These are phyloP conservation scores for Camponotus vicinus DNA, from an alignment of 1,140 invertebrate genomes.

Conservation along the genomic window DNA sequence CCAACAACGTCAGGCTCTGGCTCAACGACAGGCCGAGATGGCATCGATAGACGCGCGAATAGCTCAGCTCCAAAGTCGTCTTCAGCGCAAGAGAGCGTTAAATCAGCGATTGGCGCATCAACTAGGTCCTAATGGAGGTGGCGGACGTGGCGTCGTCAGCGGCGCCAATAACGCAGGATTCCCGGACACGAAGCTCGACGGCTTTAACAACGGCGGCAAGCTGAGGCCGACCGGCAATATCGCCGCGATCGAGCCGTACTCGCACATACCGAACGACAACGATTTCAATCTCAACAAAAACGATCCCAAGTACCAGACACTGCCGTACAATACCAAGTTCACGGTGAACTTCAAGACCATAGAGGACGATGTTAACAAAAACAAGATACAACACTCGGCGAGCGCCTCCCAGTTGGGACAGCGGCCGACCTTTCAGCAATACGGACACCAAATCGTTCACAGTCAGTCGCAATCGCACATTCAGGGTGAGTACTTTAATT, in stretches of 20 bases:
- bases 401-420: constrained; percentile 84
- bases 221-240: constrained; percentile 89
- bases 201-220: constrained; percentile 83
- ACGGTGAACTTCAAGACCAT: constrained; percentile 87
- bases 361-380: constrained; percentile 85
- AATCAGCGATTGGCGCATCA: constrained; percentile 95
- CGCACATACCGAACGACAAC: constrained; percentile 92
- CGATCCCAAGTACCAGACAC: constrained; percentile 97
- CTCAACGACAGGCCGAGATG: constrained; percentile 95
- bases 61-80: constrained; percentile 95
- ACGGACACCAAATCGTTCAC: constrained; percentile 84
- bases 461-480: constrained; percentile 85
- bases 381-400: constrained; percentile 84
- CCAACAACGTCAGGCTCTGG: constrained; percentile 94
- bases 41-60: constrained; percentile 96
- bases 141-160: constrained; percentile 32
- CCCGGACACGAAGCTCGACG: constrained; percentile 81
- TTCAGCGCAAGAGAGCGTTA: constrained; percentile 94
- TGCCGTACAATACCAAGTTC: constrained; percentile 96
- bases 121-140: constrained; percentile 80
- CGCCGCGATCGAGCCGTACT: constrained; percentile 96
- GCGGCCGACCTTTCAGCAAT: constrained; percentile 81
- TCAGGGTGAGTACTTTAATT: constrained; percentile 78
- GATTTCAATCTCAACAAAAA: constrained; percentile 92
- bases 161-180: constrained; percentile 69